Percentiles rank a stretch among this genome's conserved stretches.
These are phyloP conservation scores for Meteorus colon DNA, from an alignment of 2,888 invertebrate genomes.

Conservation along the genomic window DNA sequence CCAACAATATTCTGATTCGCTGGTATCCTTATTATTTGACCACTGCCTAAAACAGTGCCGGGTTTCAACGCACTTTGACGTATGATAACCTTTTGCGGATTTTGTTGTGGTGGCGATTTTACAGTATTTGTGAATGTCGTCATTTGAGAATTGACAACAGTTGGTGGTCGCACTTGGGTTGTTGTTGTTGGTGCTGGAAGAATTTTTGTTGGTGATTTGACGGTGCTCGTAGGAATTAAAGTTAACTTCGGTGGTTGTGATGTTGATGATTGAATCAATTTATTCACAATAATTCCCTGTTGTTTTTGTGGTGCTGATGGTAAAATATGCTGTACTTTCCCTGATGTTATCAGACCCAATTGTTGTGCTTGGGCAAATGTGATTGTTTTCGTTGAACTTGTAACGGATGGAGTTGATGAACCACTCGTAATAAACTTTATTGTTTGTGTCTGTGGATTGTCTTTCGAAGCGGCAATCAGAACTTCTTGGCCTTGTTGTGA, in stretches of 20 bases:
- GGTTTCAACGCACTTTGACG: constrained; percentile 73
- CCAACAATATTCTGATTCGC: constrained; percentile 72
- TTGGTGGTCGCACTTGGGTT: constrained; percentile 62
- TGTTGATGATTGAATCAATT: constrained; percentile 71
- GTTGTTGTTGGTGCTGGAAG: constrained; percentile 76
- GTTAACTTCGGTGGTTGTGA: constrained; percentile 70
- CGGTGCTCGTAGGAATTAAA: constrained; percentile 69
- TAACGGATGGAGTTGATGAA: constrained; percentile 60
- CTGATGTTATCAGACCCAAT: constrained; percentile 76
- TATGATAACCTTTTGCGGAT: constrained; percentile 76
- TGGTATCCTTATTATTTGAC: constrained; percentile 75
- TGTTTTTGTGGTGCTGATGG: constrained; percentile 68
- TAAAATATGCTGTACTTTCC: constrained; percentile 74
- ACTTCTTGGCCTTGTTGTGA: constrained; percentile 68
- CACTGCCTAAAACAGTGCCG: constrained; percentile 69
- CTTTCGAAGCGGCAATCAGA: constrained; percentile 67
- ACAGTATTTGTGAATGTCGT: constrained; percentile 60
- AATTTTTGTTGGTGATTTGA: constrained; percentile 83
- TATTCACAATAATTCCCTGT: constrained; percentile 74
- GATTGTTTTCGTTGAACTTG: constrained; percentile 77
- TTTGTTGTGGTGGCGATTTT: constrained; percentile 67
- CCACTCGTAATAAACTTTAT: constrained; percentile 69
- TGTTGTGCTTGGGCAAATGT: constrained; percentile 80
- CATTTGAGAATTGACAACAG: constrained; percentile 61
- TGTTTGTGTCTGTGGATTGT: constrained; percentile 64